A percentile compares a stretch with the other conserved stretches of the same genome.
These are phyloP conservation scores for Caenorhabditis sp. DNA, from an alignment of 2,888 invertebrate genomes.

Conservation along the genomic window DNA sequence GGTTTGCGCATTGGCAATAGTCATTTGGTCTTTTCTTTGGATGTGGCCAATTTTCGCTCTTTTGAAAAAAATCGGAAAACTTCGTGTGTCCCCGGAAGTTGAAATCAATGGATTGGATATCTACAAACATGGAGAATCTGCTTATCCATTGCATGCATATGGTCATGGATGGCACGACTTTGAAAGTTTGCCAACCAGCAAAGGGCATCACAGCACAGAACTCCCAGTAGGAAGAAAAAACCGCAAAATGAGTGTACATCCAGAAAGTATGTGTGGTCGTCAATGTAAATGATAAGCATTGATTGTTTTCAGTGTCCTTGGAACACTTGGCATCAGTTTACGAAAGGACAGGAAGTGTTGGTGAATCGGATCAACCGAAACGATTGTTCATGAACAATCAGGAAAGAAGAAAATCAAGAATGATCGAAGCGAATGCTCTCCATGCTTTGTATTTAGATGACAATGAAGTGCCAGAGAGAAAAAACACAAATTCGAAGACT, in stretches of 20 bases:
- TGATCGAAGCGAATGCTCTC: slow-evolving; percentile 53
- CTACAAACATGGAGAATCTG: slow-evolving; percentile 75
- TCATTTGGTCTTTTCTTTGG: slow-evolving; percentile 71
- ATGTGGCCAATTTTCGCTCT: slow-evolving; percentile 72
- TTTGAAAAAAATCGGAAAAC: slow-evolving; percentile 71
- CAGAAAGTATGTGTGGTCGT: slow-evolving; percentile 58
- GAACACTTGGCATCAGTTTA: slow-evolving; percentile 77
- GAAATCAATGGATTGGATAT: slow-evolving; percentile 75
- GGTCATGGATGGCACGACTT: slow-evolving; percentile 77
- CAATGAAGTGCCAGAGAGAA: slow-evolving; percentile 40
- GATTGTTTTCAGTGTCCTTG: slow-evolving; percentile 69
- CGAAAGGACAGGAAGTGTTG: slow-evolving; percentile 61
- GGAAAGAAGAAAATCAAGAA: slow-evolving; percentile 59
- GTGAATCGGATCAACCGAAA: slow-evolving; percentile 36
- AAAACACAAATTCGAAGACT: slow-evolving; percentile 34
- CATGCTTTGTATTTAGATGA: slow-evolving; percentile 44
- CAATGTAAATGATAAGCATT: background rate
- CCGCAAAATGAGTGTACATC: slow-evolving; percentile 62
- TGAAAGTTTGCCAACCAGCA: slow-evolving; percentile 53
- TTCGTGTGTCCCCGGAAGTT: slow-evolving; percentile 72
- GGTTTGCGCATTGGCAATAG: slow-evolving; percentile 71
- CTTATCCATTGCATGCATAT: slow-evolving; percentile 74
- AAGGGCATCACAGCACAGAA: slow-evolving; percentile 48
- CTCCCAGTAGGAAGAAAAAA: slow-evolving; percentile 58
- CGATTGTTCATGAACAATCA: slow-evolving; percentile 49